Evolutionary conservation across 1,140 invertebrate species (phyloP), one percentile per base, ranked within the genome.

Genomic region (Theocolax elegans): DNA sequence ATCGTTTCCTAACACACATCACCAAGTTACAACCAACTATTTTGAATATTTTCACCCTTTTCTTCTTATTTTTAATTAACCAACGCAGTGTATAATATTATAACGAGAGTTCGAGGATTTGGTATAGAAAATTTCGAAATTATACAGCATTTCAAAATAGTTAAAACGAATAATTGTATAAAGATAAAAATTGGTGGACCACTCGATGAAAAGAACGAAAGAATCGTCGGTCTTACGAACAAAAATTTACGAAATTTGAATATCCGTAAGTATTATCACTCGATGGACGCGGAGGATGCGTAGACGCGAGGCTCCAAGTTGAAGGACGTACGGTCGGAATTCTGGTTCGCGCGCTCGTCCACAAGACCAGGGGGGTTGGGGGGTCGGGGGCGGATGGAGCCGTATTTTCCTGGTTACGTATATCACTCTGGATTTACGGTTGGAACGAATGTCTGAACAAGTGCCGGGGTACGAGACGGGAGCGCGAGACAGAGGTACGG

Each of bases 381-480:
- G 10, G 6, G 6, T 3, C 17, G 46, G 25, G 27, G 38, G 29
- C 67, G 58, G 67, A 62, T 54, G 58, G 46, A 68, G 67, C 58
- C 56, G 67, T 68, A 68, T 68, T 68, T 68, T 68, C 67, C 27
- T 58, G 40, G 60, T 58, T 48, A 64, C 60, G 60, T 71, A 71
- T 71, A 71, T 58, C 62, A 65, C 27, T 21, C 35, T 71, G 35
- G 23, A 71, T 71, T 71, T 71, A 71, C 66, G 58, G 54, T 58
- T 35, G 17, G 56, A 71, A 71, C 69, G 62, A 71, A 71, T 71
- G 63, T 71, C 69, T 71, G 54, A 71, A 59, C 69, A 59, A 71
- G 67, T 68, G 67, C 23, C 25, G 23, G 27, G 25, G 31, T 42
- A 51, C 42, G 64, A 38, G 10, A n/a, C 40, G 23, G n/a, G 42